Base-by-base conservation (phyloP, 2,888 invertebrate genomes). In the Resseliella maxima region DNA sequence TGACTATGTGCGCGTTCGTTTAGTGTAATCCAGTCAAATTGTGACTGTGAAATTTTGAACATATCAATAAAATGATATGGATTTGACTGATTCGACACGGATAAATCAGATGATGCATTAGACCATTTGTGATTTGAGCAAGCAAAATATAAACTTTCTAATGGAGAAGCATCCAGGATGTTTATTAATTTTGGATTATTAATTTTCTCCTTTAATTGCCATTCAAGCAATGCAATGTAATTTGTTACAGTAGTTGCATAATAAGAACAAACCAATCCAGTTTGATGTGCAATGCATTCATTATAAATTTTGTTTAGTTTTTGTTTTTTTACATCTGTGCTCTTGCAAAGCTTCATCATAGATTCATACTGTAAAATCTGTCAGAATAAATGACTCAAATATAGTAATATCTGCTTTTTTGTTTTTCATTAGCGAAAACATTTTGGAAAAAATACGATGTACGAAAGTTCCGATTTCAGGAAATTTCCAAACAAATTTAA, bases 1-100 rank as follows among this genome's bases (percentile, higher is more conserved):
- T 91, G 91, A 0, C 90, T 88, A 41, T 88, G 89, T 0, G 90
- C 89, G 1, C 91, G 89, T 72, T 91, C 94, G 87, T 93, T 93
- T 0, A 95, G 89, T 0, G 94, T 94, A 0, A 94, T 93, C 94
- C 95, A 95, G 88, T 95, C 95, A 88, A 94, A 94, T 87, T 95
- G 95, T 0, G 93, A 91, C 0, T 93, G 91, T 6, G 92, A 91
- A 85, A 94, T 93, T 91, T 93, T 91, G 86, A 90, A 89, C n/a
- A 90, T 90, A 1, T 89, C 88, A 0, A 89, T 87, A 50, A 91
- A 89, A 8, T 90, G 90, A 85, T 89, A 89, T 0, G 91, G 91
- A 10, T 85, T 87, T 8, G 54, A 8, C 21, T 54, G 36, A 85
- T 85, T 85, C n/a, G 85, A 89, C 0, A 87, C 86, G 24, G 88